Evolutionary conservation across 2,888 invertebrate genomes (phyloP), one percentile per base, ranked within the genome.

Genomic region (Cacoxenus indagator): DNA sequence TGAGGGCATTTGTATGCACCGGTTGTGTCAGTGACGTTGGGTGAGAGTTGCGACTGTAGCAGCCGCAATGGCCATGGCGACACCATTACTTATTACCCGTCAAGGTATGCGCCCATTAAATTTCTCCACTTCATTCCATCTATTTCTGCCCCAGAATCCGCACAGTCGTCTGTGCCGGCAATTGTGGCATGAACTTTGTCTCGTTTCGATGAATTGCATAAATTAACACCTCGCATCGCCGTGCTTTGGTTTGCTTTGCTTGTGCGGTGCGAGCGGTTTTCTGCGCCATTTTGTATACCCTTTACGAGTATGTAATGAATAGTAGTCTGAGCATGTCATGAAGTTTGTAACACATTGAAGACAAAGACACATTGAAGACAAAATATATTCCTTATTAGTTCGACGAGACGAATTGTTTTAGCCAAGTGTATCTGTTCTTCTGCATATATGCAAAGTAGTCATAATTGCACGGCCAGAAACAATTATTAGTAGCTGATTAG

Each of bases 121-220:
- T 48, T 54, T 54, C 55, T 55, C 24, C 55, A 69, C 67, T 64
- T 69, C 51, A 69, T 66, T 57, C 22, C 45, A 1, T 27, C 11
- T n/a, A 48, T 11, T 48, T 48, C 17, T 48, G 11, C 17, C 3
- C 17, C 37, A 37, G 37, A 11, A 8, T 37, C 11, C 11, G 5
- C 17, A 4, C 14, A 5, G 11, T 14, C 26, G 8, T 54, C 1
- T 54, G 61, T 65, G 51, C 46, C 54, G 19, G 3, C 48, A 43
- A 17, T 48, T 19, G 31, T 37, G 48, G 37, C 29, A 19, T 26
- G 68, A 48, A 48, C 48, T 17, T 68, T 43, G 19, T 43, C 14
- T 31, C 61, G 22, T 22, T 31, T 31, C 68, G 70, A 73, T 69
- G 73, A 71, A 72, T 74, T 75, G 77, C 74, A 75, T 75, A 76